A percentile compares a stretch with the other conserved stretches of the same genome.
Evolutionary conservation across 2,113 vertebrate genomes (phyloP).

Genomic region (Elgaria multicarinata): DNA sequence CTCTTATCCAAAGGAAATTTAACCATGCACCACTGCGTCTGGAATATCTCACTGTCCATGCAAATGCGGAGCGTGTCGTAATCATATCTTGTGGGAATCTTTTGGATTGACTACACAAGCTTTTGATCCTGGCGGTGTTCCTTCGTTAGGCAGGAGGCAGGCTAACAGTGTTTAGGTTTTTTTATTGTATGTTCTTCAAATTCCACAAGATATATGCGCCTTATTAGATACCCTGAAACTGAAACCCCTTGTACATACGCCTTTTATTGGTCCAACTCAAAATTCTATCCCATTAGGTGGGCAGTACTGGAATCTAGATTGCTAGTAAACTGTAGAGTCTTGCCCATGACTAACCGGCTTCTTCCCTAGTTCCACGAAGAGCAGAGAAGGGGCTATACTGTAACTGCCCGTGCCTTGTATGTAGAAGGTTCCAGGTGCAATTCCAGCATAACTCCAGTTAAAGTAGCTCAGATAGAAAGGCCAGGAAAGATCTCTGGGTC

Average conservation of each 20-base stretch:
- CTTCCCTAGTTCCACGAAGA: background rate
- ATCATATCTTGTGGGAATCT: background rate
- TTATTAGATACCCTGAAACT: background rate
- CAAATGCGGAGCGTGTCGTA: background rate
- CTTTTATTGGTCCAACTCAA: background rate
- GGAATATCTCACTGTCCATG: background rate
- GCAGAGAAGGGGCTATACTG: background rate
- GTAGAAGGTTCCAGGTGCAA: background rate
- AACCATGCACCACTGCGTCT: background rate
- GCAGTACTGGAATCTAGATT: background rate
- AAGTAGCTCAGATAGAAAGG: background rate
- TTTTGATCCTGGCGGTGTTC: too few species aligned
- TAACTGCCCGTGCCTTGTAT: background rate
- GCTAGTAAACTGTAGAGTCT: background rate
- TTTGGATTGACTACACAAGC: background rate
- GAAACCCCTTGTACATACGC: conserved; percentile 15
- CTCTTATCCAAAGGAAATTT: background rate
- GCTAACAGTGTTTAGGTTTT: background rate
- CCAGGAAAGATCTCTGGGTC: background rate
- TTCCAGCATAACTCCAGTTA: background rate
- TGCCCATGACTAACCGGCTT: background rate
- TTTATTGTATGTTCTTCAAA: conserved; percentile 29
- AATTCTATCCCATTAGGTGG: background rate
- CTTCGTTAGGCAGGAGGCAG: background rate
- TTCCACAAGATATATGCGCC: conserved; percentile 47